A percentile compares a stretch with the other conserved stretches of the same genome.
Conservation (phyloP, 2,888 invertebrate species). For the Himalopsyche japonica region DNA sequence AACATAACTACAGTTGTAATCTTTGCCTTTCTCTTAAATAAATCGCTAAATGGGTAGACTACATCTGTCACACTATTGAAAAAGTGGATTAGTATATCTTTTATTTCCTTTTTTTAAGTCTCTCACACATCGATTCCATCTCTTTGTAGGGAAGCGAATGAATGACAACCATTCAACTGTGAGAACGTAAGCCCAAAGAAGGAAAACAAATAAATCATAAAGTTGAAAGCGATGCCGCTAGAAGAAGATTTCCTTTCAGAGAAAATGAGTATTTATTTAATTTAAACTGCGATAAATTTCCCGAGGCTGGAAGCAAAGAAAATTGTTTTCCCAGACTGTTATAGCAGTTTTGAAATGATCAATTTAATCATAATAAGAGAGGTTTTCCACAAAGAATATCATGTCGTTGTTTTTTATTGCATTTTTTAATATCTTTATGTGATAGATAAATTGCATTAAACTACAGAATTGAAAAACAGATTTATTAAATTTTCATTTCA, state of each 20-base stretch:
- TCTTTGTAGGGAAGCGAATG: not conserved
- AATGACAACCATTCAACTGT: not conserved
- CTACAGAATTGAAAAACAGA: too few relatives aligned
- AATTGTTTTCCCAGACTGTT: not conserved
- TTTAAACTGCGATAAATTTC: not conserved
- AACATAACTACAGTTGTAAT: too few relatives aligned
- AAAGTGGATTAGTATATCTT: too few relatives aligned
- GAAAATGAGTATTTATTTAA: not conserved
- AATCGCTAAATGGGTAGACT: too few relatives aligned
- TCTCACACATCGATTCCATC: not conserved
- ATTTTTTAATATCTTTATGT: too few relatives aligned
- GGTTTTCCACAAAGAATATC: not conserved
- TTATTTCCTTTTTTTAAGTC: too few relatives aligned
- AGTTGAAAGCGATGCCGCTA: not conserved
- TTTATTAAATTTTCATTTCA: too few relatives aligned
- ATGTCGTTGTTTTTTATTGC: too few relatives aligned
- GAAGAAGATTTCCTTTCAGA: not conserved
- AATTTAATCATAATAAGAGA: not conserved
- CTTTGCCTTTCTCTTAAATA: too few relatives aligned
- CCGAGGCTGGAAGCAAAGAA: not conserved
- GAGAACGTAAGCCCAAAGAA: not conserved
- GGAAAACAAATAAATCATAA: not conserved
- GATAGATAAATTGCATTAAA: too few relatives aligned
- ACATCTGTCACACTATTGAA: too few relatives aligned
- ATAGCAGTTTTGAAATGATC: not conserved